phyloP scores from a whole-genome alignment of 2,797 vertebrate genomes.

The Scleropages formosus region DNA sequence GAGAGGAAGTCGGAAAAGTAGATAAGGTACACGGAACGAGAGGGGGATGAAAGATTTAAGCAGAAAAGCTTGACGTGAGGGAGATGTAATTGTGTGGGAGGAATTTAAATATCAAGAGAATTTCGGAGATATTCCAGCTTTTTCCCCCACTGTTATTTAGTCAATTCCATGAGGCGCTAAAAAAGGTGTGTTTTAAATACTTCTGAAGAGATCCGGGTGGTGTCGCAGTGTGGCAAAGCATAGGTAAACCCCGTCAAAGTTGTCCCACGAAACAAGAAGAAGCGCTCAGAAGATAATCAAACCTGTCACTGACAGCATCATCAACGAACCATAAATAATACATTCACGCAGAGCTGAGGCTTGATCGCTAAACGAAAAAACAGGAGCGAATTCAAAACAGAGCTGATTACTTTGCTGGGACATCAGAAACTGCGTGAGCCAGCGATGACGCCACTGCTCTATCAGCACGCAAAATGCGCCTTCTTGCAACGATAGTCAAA shows the following conservation, averaged over 20 bases:
- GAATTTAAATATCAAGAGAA: slow-evolving; percentile 33
- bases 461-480: no score
- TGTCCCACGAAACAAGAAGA: not conserved
- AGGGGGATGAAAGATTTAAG: slow-evolving; percentile 22
- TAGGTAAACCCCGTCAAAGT: not conserved
- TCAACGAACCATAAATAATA: not conserved
- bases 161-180: not conserved
- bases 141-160: not conserved
- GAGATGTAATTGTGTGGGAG: slow-evolving; percentile 24
- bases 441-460: no score
- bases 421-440: not conserved
- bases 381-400: not conserved
- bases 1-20: not conserved
- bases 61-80: slow-evolving; percentile 1
- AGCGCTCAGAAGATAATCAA: not conserved
- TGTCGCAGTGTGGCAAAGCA: not conserved
- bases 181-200: slow-evolving; percentile 15
- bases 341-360: slow-evolving; percentile 7
- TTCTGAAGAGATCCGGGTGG: not conserved
- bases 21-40: no score
- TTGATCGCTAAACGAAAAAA: not conserved
- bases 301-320: not conserved
- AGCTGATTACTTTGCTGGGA: not conserved
- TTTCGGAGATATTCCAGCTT: slow-evolving; percentile 1
- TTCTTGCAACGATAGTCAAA: no score